Evolutionary conservation across 2,797 vertebrate genomes (phyloP).

Genomic region (Miichthys miiuy): DNA sequence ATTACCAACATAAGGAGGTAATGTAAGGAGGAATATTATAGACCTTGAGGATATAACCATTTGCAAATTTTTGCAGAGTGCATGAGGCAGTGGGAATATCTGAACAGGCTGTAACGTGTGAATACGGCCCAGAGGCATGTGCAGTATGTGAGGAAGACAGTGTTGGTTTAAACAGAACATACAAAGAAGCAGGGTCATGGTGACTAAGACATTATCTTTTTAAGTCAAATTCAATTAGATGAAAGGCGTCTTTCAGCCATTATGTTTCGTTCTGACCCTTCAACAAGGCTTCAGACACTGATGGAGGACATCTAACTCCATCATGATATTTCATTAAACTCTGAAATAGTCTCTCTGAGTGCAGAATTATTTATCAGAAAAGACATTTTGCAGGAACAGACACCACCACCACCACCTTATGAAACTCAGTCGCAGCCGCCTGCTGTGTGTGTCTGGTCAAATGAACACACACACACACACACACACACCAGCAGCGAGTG

Average conservation of each 20-base stretch:
- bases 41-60: not conserved
- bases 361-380: not conserved
- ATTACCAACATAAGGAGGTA: not conserved
- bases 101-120: not conserved
- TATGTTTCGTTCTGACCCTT: not conserved
- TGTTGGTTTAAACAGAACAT: not conserved
- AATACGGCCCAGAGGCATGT: not conserved
- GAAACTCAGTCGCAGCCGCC: conserved; percentile 18
- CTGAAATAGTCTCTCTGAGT: not conserved
- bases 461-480: conserved; percentile 42
- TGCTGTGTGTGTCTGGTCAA: conserved; percentile 11
- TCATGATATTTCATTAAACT: not conserved
- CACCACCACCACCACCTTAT: not conserved
- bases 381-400: not conserved
- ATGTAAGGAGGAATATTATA: not conserved
- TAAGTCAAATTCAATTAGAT: not conserved
- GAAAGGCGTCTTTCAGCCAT: not conserved
- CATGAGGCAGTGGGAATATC: not conserved
- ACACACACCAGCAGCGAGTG: conserved; percentile 29
- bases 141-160: not conserved
- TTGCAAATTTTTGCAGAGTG: not conserved
- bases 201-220: not conserved
- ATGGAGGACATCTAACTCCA: not conserved
- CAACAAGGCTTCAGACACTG: not conserved
- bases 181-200: not conserved